Base-by-base conservation (phyloP, 2,888 invertebrate species). In the Drosophila antonietae region DNA sequence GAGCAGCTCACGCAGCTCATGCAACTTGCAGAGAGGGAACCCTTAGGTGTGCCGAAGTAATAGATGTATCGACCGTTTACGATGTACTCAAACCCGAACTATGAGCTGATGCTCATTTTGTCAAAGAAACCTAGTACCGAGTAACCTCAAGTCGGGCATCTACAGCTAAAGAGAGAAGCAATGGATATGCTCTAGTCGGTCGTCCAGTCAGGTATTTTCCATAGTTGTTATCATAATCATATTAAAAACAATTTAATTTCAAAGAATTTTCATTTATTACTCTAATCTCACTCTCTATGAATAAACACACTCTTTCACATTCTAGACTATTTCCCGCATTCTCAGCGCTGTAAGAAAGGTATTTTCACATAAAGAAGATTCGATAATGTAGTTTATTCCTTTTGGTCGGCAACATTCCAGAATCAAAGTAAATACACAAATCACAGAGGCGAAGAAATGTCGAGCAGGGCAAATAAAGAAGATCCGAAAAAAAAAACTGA, bases 391-490 rank as follows among this genome's bases (percentile, higher is more conserved):
- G 6, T 44, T 23, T 46, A 46, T 37, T 52, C 14, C 52, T 33
- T 9, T 41, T 10, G 51, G 58, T 37, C 80, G 55, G 56, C 63
- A 53, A 70, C 68, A 69, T 80, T 64, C 68, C 76, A 69, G 53
- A 66, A 59, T 49, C 33, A 49, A 43, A 61, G 49, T 37, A 55
- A 49, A 69, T 28, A 35, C 47, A 55, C 37, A 57, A 33, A 44
- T 51, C 33, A n/a, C 49, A 3, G 39, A 53, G 53, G 20, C 20
- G 35, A 46, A 67, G 39, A 61, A 59, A 62, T 64, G 75, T 63
- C 60, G 70, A 74, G 80, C 77, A 65, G 55, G 68, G 68, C 59
- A 62, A 71, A 71, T 70, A 53, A 33, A 39, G 37, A 28, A 59
- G 69, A 57, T 44, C 33, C 57, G 53, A 66, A 81, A 37, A 14